These are phyloP conservation scores for Syngnathus rostellatus DNA, from an alignment of 2,797 vertebrate species.

Conservation along the genomic window DNA sequence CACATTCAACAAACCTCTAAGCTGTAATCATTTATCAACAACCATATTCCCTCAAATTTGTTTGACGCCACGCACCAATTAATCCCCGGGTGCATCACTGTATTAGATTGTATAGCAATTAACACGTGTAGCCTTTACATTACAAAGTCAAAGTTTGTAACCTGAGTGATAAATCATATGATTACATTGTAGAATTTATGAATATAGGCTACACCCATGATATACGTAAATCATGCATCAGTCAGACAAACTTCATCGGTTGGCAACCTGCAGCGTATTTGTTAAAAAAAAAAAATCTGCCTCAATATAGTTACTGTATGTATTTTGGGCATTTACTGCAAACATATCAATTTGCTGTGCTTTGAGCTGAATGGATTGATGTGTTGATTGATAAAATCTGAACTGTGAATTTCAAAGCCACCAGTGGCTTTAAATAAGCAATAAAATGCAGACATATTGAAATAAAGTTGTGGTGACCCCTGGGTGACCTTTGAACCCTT, in stretches of 20 bases:
- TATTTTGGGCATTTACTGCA: constrained; percentile 16
- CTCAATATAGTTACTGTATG: constrained; percentile 33
- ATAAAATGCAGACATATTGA: constrained; percentile 50
- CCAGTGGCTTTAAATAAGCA: constrained; percentile 65
- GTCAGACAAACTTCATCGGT: constrained; percentile 33
- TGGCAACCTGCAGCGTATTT: constrained; percentile 50
- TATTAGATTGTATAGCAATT: no score
- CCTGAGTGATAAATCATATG: not conserved
- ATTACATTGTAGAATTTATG: not conserved
- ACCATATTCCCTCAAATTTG: constrained; percentile 4
- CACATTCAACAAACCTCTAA: not conserved
- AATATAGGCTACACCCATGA: constrained; percentile 3
- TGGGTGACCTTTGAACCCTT: no score
- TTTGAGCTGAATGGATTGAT: constrained; percentile 33
- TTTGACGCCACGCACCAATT: constrained; percentile 11
- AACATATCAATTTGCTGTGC: constrained; percentile 26
- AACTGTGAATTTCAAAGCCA: constrained; percentile 57
- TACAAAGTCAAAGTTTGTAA: constrained; percentile 5
- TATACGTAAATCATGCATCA: constrained; percentile 22
- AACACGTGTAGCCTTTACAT: constrained; percentile 9
- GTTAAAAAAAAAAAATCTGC: constrained; percentile 10
- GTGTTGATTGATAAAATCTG: constrained; percentile 20
- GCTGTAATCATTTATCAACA: not conserved
- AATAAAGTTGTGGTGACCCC: constrained; percentile 6
- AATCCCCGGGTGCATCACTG: constrained; percentile 21